Base-by-base conservation (phyloP, 2,113 vertebrate genomes). In the Fregetta grallaria region DNA sequence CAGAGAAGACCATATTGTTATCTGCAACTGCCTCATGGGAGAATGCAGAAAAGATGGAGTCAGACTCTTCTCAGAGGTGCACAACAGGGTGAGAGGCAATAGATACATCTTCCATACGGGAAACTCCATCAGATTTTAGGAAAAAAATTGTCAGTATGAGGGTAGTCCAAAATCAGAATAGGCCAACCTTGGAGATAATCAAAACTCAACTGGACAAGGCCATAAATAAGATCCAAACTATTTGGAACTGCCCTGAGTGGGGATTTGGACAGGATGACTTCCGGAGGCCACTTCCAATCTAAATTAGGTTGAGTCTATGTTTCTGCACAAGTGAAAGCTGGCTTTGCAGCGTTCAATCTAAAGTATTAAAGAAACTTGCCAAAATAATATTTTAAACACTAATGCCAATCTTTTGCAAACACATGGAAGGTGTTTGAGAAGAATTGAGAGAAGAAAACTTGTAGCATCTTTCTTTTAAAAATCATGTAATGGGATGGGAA, bases 251-350 rank as follows among this genome's bases (percentile, higher is more conserved):
- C 3, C 36, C 8, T 42, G 15, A 42, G 13, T 26, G 5, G 13
- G 3, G 12, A 67, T 83, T 73, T 76, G 20, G 23, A 61, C 17
- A 52, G 11, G 5, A 84, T 66, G 36, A 27, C 2, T 47, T 90
- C 30, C 6, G 13, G 8, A 77, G 19, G 8, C 3, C 16, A 11
- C 4, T 74, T 90, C n/a, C 34, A 29, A 23, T 55, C 13, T 87
- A 78, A 67, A 78, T 71, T 38, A 40, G 3, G 1, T 49, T 36
- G 22, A 34, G 13, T 17, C 0, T 0, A 21, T 11, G 4, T n/a
- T 96, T 92, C 45, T 81, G 19, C 82, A 47, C 7, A 74, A 74
- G 19, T 74, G 21, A 81, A 90, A 81, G n/a, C 10, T 30, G 42
- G 16, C 15, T 76, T 88, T 88, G 16, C 8, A 75, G 6, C 13